Evolutionary conservation across 2,888 invertebrate genomes (phyloP), one percentile per base, ranked within the genome.

Genomic region (Phyto melanocephala): DNA sequence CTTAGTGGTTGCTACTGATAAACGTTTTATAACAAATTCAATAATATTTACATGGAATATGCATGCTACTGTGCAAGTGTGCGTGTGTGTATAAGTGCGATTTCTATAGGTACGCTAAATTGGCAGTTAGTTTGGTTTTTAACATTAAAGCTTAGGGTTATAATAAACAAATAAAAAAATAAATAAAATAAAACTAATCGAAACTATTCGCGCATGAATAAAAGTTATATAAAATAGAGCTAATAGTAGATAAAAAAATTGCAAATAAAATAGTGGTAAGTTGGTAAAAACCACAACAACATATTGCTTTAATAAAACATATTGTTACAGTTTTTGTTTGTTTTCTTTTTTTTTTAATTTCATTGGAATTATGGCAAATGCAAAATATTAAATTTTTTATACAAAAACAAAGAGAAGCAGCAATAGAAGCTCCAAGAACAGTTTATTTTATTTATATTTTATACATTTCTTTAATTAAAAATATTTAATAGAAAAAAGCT

Each of bases 191-290:
- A 77, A 77, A 71, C 45, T 60, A 52, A 68, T 60, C 40, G 28
- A 42, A 77, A 78, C 78, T 79, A 72, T 67, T 79, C 79, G 79
- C 79, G 79, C 79, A 72, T 79, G 72, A 79, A 79, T 79, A 72
- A 72, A 79, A 67, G 58, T 79, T 67, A 40, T 40, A 67, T 28
- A 37, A 72, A 79, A 79, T 70, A 77, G 70, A 70, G 54, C 15
- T 35, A 68, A 52, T 17, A 35, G 24, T 28, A 20, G 17, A 8
- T 37, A 22, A 62, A 62, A 70, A 42, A n/a, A 45, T 54, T 60
- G 35, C 17, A 67, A 72, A 58, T 60, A 35, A 72, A 79, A 72
- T 60, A 67, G 70, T 76, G 70, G 76, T 76, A 58, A 80, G 58
- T 71, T 76, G 65, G n/a, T 50, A 15, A 60, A 71, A 71, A 77